Evolutionary conservation across 2,797 vertebrate species (phyloP), one percentile per base, ranked within the genome.

Genomic region (Rhinogobio ventralis): DNA sequence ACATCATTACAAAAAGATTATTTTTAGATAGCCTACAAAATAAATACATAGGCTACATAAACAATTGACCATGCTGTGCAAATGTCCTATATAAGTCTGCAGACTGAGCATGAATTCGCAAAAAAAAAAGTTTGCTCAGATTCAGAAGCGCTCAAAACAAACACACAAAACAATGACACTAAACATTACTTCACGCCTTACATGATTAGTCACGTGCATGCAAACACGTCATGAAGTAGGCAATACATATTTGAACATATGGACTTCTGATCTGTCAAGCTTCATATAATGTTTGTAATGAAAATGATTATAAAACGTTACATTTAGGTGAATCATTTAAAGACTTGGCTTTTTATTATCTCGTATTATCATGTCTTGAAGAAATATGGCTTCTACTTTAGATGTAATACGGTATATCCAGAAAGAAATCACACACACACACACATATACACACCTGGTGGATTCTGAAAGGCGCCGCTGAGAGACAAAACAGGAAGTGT

Each of bases 401-500:
- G 86, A 82, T 83, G 82, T 86, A 86, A 81, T 89, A 87, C 89
- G 83, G 81, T 89, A 64, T 45, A 89, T 74, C 79, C 64, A 36
- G 51, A 73, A 64, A 81, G 33, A 83, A 55, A 62, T 82, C 49
- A 7, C 3, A 7, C 69, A 73, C 51, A 10, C 68, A 49, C 69
- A 49, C 13, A 64, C 73, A 57, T 0, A 68, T 13, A 85, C 79
- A 85, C 87, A 89, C 90, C 82, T 86, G 87, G 87, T 60, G 79
- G 60, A 86, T 79, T 33, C 49, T 72, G 81, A 51, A 62, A 78
- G 85, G 75, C 85, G 85, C 79, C 75, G 79, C 73, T 68, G 30
- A 80, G 79, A 90, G 85, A 89, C 85, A 85, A 85, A 89, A 89
- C 86, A 88, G 87, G 87, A 90, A 89, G 83, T 28, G 82, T 25